These are phyloP conservation scores for Blastobasis lacticolella DNA, from an alignment of 2,888 invertebrate species.

Conservation along the genomic window DNA sequence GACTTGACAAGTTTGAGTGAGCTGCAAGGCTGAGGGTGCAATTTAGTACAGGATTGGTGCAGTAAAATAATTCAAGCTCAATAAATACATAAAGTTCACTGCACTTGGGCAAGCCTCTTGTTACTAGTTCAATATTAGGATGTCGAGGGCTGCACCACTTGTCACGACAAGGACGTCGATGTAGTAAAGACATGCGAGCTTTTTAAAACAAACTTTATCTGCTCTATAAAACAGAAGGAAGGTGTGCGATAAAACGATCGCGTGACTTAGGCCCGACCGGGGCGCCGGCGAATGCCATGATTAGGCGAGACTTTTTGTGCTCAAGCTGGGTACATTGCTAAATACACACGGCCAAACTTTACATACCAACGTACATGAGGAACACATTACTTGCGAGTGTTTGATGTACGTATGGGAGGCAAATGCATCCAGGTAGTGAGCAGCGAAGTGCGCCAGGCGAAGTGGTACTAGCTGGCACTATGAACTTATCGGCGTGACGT, in stretches of 20 bases:
- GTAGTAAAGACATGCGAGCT: slow-evolving; percentile 64
- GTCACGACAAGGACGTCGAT: slow-evolving; percentile 61
- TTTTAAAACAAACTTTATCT: slow-evolving; percentile 68
- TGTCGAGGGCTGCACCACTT: slow-evolving; percentile 57
- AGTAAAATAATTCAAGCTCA: slow-evolving; percentile 4
- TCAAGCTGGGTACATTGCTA: not conserved
- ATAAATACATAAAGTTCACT: slow-evolving; percentile 13
- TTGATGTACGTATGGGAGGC: slow-evolving; percentile 21
- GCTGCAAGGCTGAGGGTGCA: slow-evolving; percentile 3
- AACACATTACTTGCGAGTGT: not conserved
- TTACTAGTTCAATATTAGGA: slow-evolving; percentile 31
- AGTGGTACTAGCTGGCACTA: slow-evolving; percentile 65
- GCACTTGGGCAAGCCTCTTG: slow-evolving; percentile 22
- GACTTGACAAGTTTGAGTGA: not conserved
- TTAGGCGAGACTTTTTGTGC: slow-evolving; percentile 41
- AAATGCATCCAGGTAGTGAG: slow-evolving; percentile 18
- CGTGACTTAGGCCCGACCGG: slow-evolving; percentile 56
- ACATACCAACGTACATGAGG: slow-evolving; percentile 1
- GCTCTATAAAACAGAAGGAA: slow-evolving; percentile 64
- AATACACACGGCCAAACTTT: slow-evolving; percentile 1
- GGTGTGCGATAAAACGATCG: slow-evolving; percentile 70
- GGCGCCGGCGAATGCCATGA: slow-evolving; percentile 61
- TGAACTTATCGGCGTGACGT: slow-evolving; percentile 64
- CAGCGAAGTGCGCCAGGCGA: slow-evolving; percentile 26
- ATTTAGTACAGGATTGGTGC: slow-evolving; percentile 6